Conservation (phyloP, 1,140 invertebrate species). For the Eubasilissa regina region DNA sequence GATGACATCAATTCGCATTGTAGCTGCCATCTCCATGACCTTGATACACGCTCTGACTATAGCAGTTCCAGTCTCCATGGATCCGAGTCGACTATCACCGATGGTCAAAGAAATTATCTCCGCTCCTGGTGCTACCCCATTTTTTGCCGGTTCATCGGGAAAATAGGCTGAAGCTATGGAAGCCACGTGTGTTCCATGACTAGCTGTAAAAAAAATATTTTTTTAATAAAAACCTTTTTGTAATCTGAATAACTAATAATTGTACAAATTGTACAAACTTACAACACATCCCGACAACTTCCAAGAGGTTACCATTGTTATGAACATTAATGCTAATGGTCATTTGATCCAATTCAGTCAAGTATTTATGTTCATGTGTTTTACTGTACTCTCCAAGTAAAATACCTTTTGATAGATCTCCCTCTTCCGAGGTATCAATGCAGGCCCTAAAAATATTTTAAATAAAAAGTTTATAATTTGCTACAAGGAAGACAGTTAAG, state of each 20-base stretch:
- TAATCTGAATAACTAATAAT: not conserved
- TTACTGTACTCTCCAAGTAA: conserved; percentile 89
- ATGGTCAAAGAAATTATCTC: conserved; percentile 96
- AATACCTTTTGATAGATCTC: conserved; percentile 83
- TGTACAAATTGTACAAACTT: conserved; percentile 70
- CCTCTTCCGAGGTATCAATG: conserved; percentile 89
- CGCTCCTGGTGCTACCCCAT: conserved; percentile 97
- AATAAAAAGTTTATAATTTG: not conserved
- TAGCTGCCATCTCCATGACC: conserved; percentile 82
- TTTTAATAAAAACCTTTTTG: not conserved
- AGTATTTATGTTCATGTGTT: conserved; percentile 84
- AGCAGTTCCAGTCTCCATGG: conserved; percentile 97
- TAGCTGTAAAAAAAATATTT: conserved; percentile 73
- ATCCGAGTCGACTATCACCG: conserved; percentile 88
- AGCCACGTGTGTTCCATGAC: conserved; percentile 97
- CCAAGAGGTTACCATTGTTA: conserved; percentile 91
- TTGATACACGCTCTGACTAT: conserved; percentile 92
- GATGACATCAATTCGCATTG: conserved; percentile 85
- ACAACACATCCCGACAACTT: conserved; percentile 96
- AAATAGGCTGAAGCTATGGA: conserved; percentile 95
- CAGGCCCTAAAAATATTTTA: conserved; percentile 78
- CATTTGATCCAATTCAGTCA: conserved; percentile 86
- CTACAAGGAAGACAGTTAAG: too few species aligned
- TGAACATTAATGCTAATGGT: conserved; percentile 95
- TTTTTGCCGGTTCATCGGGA: conserved; percentile 89